Base-by-base conservation (phyloP, 2,888 invertebrate species). In the Smittia aterrima region DNA sequence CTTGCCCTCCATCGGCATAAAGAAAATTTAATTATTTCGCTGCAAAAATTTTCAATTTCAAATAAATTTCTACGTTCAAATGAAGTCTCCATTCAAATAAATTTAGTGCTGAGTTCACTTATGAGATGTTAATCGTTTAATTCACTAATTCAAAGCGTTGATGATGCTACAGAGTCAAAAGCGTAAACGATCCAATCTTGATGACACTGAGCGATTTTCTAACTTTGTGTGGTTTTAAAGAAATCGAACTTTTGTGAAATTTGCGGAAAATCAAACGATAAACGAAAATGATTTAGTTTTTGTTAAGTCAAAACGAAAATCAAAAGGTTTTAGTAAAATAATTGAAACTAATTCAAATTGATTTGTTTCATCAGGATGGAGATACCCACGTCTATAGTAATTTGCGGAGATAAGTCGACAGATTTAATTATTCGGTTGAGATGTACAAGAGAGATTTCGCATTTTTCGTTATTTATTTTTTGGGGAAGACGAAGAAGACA, bases 381-480 rank as follows among this genome's bases (percentile, higher is more conserved):
- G 64, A 66, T 66, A 66, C 66, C 66, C 66, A 66, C 66, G 66
- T 66, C 66, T 66, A 66, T 13, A 66, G 18, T 58, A 6, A 22
- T 66, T 27, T 66, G 13, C 32, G 25, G 22, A 58, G 47, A 47
- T 47, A 32, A 47, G 7, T 58, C 58, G 22, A 58, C 58, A 58
- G 58, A 9, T 18, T 58, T 32, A 32, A 32, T 6, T 32, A 32
- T 32, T 32, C 11, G 53, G 53, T 47, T 47, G 53, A 47, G 2
- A 4, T 3, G 32, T 32, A 32, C 32, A 32, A 32, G 32, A 32
- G 32, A 32, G 38, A 38, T n/a, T n/a, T n/a, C n/a, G n/a, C 18
- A 16, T 4, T 47, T 47, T 47, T 47, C 18, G n/a, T 4, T 7
- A 47, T 64, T 22, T 22, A 18, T 38, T 38, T 11, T 4, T 7